These are phyloP conservation scores for Lordiphosa fenestrarum DNA, from an alignment of 2,888 invertebrate species.

Conservation along the genomic window DNA sequence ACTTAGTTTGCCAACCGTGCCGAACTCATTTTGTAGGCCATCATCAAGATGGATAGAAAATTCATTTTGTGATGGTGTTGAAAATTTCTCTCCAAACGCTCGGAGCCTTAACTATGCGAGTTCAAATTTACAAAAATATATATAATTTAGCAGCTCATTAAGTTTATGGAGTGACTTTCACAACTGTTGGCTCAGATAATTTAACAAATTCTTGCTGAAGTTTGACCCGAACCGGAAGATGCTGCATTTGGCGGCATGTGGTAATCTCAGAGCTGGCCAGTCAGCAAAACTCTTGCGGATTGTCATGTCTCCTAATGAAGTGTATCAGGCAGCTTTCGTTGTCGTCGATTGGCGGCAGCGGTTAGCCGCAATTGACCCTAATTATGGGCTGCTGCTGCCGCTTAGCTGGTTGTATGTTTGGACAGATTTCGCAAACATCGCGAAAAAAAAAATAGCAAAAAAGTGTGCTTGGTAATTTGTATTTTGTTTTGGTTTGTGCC, in stretches of 20 bases:
- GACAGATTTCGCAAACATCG: conserved; percentile 29
- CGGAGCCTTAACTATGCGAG: not conserved
- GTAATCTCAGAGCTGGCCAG: conserved; percentile 22
- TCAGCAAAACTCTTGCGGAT: conserved; percentile 23
- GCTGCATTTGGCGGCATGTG: not conserved
- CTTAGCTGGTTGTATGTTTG: conserved; percentile 23
- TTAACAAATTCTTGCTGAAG: conserved; percentile 10
- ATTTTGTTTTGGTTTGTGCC: conserved; percentile 18
- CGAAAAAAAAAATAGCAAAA: conserved; percentile 16
- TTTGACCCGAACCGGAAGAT: too few species aligned
- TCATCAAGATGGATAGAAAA: conserved; percentile 10
- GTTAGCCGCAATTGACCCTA: conserved; percentile 56
- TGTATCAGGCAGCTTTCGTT: conserved; percentile 33
- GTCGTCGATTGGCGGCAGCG: conserved; percentile 38
- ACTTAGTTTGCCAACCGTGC: conserved; percentile 35
- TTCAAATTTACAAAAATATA: conserved; percentile 14
- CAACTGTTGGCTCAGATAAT: conserved; percentile 21
- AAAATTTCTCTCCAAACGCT: conserved; percentile 9
- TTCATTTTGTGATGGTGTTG: conserved; percentile 1
- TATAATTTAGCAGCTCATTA: conserved; percentile 30
- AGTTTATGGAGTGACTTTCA: conserved; percentile 31
- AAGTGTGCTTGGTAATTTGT: conserved; percentile 45
- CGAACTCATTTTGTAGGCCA: conserved; percentile 28
- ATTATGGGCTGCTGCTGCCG: conserved; percentile 41
- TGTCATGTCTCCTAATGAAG: conserved; percentile 54